Evolutionary conservation across 2,888 invertebrate species (phyloP), one percentile per base, ranked within the genome.

Genomic region (Cylindroiulus punctatus): DNA sequence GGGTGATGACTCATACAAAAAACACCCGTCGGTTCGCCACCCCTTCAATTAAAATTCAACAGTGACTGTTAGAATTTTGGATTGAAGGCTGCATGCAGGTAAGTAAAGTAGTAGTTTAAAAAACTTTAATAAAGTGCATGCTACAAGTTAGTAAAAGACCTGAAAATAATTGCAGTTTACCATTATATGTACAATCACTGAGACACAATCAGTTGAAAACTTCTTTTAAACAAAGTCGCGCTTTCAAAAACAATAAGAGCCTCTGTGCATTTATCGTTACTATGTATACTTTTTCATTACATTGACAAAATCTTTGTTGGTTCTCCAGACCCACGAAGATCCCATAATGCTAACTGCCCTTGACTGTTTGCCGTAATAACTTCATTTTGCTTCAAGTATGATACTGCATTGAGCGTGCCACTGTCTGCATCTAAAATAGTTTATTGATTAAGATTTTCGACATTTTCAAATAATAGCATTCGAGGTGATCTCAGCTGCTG

Each of bases 311-410:
- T 94, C 81, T 93, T 93, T 0, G 93, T 92, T 1, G 96, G 94
- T 88, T 93, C 93, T 89, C 94, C 93, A 2, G 92, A 91, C 17
- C 93, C 93, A 88, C 96, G 92, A 12, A 96, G 91, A 90, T 98
- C 98, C 94, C 96, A 97, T 87, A 97, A 94, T 90, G 97, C 97
- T 93, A 98, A 94, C 89, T 96, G 95, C 0, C 97, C 97, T 90
- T 96, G 92, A n/a, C 95, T 92, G 91, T 97, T 97, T 26, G 96
- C 96, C 0, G 96, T 95, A 82, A 97, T 93, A 36, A 96, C 92
- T 93, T 96, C 94, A 89, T 92, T 93, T 89, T 94, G 93, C 88
- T 94, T 95, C 30, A 96, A 92, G 90, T 95, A 97, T 88, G 94
- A 93, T 0, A 96, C 93, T 86, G 95, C 94, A 89, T 95, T 94